phyloP scores from a whole-genome alignment of 2,888 invertebrate species.

The Drosophila rubida region DNA sequence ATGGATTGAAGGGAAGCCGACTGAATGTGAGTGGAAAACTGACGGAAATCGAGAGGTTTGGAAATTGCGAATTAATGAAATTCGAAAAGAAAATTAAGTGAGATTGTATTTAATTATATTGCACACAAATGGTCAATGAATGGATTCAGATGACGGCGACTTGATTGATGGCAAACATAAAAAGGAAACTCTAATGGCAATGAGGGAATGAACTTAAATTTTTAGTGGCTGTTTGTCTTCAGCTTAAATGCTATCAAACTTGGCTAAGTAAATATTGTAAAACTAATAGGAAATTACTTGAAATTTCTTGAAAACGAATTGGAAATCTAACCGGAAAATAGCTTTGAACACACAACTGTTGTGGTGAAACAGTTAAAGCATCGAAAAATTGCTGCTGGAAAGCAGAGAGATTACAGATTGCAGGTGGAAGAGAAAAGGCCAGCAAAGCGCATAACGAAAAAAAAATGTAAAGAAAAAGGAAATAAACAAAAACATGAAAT shows the following conservation, averaged over 20 bases:
- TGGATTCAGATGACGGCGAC: background rate
- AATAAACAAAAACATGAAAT: constrained; percentile 6
- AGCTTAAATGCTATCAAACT: too few relatives aligned
- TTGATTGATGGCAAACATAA: background rate
- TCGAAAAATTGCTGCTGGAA: background rate
- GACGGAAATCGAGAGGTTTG: background rate
- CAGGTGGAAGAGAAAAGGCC: background rate
- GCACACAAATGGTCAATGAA: background rate
- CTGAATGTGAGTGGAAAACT: constrained; percentile 6
- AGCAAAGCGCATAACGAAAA: too few relatives aligned
- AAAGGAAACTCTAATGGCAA: background rate
- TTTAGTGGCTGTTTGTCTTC: too few relatives aligned
- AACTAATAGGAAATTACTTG: too few relatives aligned
- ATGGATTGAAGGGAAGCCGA: background rate
- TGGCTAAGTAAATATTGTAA: too few relatives aligned
- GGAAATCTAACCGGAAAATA: too few relatives aligned
- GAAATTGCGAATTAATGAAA: constrained; percentile 1
- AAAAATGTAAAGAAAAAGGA: background rate
- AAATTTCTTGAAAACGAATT: too few relatives aligned
- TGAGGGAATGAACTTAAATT: too few relatives aligned
- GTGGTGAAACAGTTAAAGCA: too few relatives aligned
- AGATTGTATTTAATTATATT: background rate
- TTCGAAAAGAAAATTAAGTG: background rate
- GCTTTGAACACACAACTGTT: too few relatives aligned
- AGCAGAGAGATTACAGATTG: background rate